These are phyloP conservation scores for Onychorhynchus coronatus DNA, from an alignment of 2,113 vertebrate species.

Conservation along the genomic window DNA sequence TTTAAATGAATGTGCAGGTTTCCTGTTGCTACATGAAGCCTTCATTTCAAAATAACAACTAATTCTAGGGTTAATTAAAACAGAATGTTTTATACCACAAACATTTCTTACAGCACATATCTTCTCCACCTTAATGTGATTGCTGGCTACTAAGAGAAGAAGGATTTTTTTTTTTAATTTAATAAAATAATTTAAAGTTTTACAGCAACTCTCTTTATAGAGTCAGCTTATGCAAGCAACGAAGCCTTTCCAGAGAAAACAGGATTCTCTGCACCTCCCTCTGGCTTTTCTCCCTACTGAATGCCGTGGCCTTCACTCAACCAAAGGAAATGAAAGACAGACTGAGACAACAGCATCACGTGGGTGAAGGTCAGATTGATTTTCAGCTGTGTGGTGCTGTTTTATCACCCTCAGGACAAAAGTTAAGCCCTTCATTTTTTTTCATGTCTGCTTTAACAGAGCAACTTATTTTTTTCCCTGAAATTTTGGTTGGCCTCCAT, in stretches of 20 bases:
- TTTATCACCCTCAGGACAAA: slow-evolving; percentile 69
- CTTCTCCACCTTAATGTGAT: neutral
- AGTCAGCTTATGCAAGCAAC: slow-evolving; percentile 32
- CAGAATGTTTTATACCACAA: neutral
- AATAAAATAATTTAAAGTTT: slow-evolving; percentile 5
- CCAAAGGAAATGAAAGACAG: slow-evolving; percentile 54
- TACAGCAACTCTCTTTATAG: slow-evolving; percentile 22
- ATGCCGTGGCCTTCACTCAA: slow-evolving; percentile 50
- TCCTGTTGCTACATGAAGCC: slow-evolving; percentile 14
- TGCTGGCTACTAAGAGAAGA: neutral
- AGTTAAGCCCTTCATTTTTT: slow-evolving; percentile 59
- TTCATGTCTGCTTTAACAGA: slow-evolving; percentile 45
- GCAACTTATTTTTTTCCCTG: neutral
- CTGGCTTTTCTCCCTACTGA: slow-evolving; percentile 59
- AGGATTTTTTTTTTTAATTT: neutral
- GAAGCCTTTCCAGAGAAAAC: slow-evolving; percentile 56
- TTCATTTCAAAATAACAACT: slow-evolving; percentile 19
- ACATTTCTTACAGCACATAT: neutral
- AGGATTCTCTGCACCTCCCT: slow-evolving; percentile 53
- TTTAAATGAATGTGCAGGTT: slow-evolving; percentile 41
- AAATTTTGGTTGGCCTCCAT: slow-evolving; percentile 35
- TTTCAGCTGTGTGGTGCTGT: slow-evolving; percentile 64
- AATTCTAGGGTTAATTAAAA: slow-evolving; percentile 46
- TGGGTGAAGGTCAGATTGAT: slow-evolving; percentile 68
- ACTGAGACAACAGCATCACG: slow-evolving; percentile 55